Evolutionary conservation across 2,113 vertebrate genomes (phyloP), one percentile per base, ranked within the genome.

Genomic region (Pelvicachromis taeniatus): DNA sequence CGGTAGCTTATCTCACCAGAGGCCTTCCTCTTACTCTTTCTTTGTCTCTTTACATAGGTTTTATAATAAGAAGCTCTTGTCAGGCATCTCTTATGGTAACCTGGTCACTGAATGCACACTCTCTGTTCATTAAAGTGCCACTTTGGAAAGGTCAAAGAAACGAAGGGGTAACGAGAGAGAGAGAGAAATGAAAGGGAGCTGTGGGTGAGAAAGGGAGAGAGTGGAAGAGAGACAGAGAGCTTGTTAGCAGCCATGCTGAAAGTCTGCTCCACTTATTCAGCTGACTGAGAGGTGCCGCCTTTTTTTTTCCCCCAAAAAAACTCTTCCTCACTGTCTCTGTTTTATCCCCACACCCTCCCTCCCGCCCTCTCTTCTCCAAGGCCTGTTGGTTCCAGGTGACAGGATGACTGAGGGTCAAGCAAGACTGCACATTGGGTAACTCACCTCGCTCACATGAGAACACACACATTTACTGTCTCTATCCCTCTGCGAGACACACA

Each of bases 381-480:
- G 93, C 86, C 90, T 82, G 89, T 91, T 95, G 94, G 93, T 94
- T 95, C 93, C 93, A 94, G 94, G 94, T 95, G 95, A 95, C 92
- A 92, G 91, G 85, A 92, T 95, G 86, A 90, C 92, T 91, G 92
- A 93, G 93, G 94, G 95, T 94, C 94, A 95, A 93, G 93, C 91
- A 94, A 94, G 90, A 92, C 90, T 93, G 92, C 94, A 91, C 92
- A 92, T 89, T 92, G 92, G 91, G 91, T 95, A 95, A 95, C 92
- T 91, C 89, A 88, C 90, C 92, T 89, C 82, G 31, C 82, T 87
- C 87, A 75, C 86, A 81, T 17, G 23, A 82, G 85, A 88, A 86
- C 87, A 90, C 92, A 92, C 92, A 92, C 91, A 87, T 89, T 89
- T 82, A 88, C 81, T 53, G 80, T 88, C 81, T 83, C 65, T 73